phyloP scores from a whole-genome alignment of 2,888 invertebrate genomes.

The Punctoribates punctum region DNA sequence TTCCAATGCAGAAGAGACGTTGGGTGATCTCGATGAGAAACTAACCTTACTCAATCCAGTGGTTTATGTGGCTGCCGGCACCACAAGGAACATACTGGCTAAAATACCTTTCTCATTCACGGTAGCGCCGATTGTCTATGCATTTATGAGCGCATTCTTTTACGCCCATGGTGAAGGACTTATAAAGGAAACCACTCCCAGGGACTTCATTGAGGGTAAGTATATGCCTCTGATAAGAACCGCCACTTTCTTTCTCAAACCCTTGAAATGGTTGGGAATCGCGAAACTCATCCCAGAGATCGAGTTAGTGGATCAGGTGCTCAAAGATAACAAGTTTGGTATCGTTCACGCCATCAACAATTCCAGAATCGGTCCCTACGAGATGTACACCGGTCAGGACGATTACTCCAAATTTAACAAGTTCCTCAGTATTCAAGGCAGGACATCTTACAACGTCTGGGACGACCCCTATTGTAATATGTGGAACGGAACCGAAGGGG shows the following conservation, averaged over 20 bases:
- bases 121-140: constrained; percentile 14
- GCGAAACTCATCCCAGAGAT: constrained; percentile 42
- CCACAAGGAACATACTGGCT: not conserved
- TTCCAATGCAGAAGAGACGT: constrained; percentile 27
- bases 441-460: constrained; percentile 40
- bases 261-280: constrained; percentile 40
- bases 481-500: constrained; percentile 77
- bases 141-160: constrained; percentile 1
- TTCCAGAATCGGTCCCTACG: constrained; percentile 50
- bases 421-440: constrained; percentile 46
- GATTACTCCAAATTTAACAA: constrained; percentile 44
- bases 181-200: constrained; percentile 13
- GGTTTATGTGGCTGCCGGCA: constrained; percentile 39
- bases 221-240: constrained; percentile 10
- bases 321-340: constrained; percentile 47
- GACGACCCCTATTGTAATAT: constrained; percentile 62
- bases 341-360: constrained; percentile 49
- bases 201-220: constrained; percentile 31
- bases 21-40: constrained; percentile 25
- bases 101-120: constrained; percentile 17
- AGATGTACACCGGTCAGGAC: constrained; percentile 50
- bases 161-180: constrained; percentile 27
- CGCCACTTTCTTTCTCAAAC: constrained; percentile 30
- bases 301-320: no score
- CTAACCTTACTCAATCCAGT: constrained; percentile 44